Evolutionary conservation across 2,113 vertebrate species (phyloP).

Genomic region (Lampris megalopsis): DNA sequence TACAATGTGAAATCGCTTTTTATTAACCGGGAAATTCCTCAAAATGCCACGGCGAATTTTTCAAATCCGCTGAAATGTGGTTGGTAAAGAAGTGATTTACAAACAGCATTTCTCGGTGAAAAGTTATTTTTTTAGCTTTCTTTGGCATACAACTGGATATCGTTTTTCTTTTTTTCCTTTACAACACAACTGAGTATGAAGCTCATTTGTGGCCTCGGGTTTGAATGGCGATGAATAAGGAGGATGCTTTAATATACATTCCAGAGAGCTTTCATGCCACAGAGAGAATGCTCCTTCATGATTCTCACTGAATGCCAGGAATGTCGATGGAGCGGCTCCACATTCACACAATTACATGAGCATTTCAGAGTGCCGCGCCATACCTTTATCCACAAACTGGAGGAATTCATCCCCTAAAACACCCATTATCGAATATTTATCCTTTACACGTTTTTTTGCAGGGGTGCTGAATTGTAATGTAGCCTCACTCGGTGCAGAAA

Average conservation of each 20-base stretch:
- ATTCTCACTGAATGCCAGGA: conserved; percentile 15
- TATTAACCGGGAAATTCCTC: conserved; percentile 75
- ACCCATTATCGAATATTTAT: conserved; percentile 26
- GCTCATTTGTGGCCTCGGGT: too few relatives aligned
- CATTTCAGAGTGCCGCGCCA: conserved; percentile 37
- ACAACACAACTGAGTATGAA: background rate
- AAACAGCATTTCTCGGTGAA: conserved; percentile 49
- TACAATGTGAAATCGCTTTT: conserved; percentile 80
- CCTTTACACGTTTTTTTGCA: conserved; percentile 22
- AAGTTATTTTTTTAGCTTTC: background rate
- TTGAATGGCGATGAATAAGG: too few relatives aligned
- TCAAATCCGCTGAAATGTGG: conserved; percentile 33
- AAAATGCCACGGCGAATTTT: conserved; percentile 54
- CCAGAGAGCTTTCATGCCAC: background rate
- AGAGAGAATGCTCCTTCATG: conserved; percentile 2
- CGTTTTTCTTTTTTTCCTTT: background rate
- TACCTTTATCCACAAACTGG: conserved; percentile 48
- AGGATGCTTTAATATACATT: conserved; percentile 28
- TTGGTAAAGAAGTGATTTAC: conserved; percentile 24
- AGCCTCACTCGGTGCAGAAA: conserved; percentile 56
- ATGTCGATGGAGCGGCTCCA: background rate
- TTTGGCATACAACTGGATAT: conserved; percentile 7
- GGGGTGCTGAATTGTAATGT: conserved; percentile 18
- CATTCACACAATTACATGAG: conserved; percentile 31
- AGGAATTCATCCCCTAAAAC: conserved; percentile 51